Percentiles rank a stretch among this genome's conserved stretches.
Evolutionary conservation across 2,113 vertebrate genomes (phyloP).

Genomic region (Bufo gargarizans): DNA sequence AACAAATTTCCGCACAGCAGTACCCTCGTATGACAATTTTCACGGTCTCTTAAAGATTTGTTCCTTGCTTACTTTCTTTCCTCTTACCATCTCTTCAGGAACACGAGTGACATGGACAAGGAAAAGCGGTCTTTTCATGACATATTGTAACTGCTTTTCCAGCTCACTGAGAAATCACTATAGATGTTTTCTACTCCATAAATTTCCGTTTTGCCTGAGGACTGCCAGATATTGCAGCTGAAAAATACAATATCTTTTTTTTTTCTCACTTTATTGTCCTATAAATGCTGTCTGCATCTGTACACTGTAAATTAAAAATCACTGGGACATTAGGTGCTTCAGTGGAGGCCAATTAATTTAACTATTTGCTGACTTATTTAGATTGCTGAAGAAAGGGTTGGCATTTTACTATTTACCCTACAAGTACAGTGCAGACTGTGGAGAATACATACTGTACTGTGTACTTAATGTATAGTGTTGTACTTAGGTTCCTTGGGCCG

Average conservation of each 20-base stretch:
- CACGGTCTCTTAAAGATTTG: neutral
- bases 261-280: constrained; percentile 31
- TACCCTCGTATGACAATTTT: constrained; percentile 13
- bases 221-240: constrained; percentile 31
- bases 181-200: constrained; percentile 43
- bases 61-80: neutral
- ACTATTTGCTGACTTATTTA: constrained; percentile 2
- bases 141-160: constrained; percentile 42
- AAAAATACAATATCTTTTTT: constrained; percentile 45
- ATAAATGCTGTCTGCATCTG: constrained; percentile 44
- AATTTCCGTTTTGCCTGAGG: constrained; percentile 43
- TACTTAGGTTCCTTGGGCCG: neutral
- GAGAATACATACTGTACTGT: neutral
- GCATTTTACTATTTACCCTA: neutral
- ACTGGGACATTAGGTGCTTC: neutral
- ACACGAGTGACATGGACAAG: neutral
- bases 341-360: constrained; percentile 14
- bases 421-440: neutral
- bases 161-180: neutral
- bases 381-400: neutral
- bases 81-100: constrained; percentile 17
- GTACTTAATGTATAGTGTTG: neutral
- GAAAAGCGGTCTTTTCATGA: constrained; percentile 38
- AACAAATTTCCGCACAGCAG: neutral
- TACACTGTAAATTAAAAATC: constrained; percentile 18